Conservation (phyloP, 2,888 invertebrate species). For the Hyposoter didymator region DNA sequence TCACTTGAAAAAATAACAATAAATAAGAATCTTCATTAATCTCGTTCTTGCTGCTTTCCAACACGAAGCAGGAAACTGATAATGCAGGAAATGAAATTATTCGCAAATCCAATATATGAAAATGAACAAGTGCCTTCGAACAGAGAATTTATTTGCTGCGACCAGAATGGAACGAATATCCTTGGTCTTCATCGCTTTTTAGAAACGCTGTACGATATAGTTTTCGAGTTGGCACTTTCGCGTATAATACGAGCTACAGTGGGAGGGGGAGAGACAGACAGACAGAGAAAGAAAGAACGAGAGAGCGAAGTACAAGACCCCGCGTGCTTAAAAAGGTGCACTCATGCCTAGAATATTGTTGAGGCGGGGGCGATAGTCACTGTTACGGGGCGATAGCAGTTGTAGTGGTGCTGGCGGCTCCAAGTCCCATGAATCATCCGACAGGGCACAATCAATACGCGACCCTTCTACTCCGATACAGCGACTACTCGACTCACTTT, state of each 20-base stretch:
- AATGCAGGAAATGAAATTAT: neutral
- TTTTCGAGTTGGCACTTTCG: neutral
- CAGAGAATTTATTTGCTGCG: neutral
- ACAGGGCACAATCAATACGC: conserved; percentile 81
- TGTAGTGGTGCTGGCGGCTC: conserved; percentile 54
- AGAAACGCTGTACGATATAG: neutral
- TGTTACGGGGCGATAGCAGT: conserved; percentile 34
- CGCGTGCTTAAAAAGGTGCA: conserved; percentile 69
- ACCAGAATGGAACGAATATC: neutral
- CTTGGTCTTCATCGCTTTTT: neutral
- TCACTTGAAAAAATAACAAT: too few relatives aligned
- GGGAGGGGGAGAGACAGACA: conserved; percentile 36
- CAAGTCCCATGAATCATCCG: conserved; percentile 82
- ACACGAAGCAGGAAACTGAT: too few relatives aligned
- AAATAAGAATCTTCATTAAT: too few relatives aligned
- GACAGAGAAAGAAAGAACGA: conserved; percentile 22
- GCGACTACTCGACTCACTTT: conserved; percentile 69
- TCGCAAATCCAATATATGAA: neutral
- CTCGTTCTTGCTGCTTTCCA: too few relatives aligned
- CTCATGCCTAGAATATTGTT: conserved; percentile 77
- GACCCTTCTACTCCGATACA: conserved; percentile 72
- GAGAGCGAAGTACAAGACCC: conserved; percentile 53
- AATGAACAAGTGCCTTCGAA: neutral
- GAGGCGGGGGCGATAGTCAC: conserved; percentile 73
- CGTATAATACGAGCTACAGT: neutral